These are phyloP conservation scores for Psittacus erithacus DNA, from an alignment of 2,113 vertebrate species.

Conservation along the genomic window DNA sequence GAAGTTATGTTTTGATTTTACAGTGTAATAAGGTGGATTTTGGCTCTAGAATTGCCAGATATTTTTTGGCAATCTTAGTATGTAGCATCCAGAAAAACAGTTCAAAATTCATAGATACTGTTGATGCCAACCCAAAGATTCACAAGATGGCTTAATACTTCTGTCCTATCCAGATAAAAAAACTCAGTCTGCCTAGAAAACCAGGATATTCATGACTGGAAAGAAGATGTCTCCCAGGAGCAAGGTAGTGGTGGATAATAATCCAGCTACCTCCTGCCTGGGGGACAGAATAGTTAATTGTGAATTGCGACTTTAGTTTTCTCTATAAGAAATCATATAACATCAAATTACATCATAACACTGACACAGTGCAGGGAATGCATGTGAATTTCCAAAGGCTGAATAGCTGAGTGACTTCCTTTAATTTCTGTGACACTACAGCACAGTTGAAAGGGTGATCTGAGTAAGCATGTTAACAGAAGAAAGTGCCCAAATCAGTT, in stretches of 20 bases:
- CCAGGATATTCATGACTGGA: not conserved
- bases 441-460: slow-evolving; percentile 1
- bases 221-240: not conserved
- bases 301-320: not conserved
- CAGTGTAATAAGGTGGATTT: not conserved
- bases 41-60: not conserved
- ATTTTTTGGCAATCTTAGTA: not conserved
- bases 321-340: not conserved
- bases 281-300: not conserved
- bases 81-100: not conserved
- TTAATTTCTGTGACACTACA: not conserved
- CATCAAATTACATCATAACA: not conserved
- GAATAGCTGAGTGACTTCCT: not conserved
- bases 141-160: not conserved
- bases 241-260: not conserved
- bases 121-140: not conserved
- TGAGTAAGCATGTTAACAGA: not conserved
- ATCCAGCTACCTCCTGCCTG: not conserved
- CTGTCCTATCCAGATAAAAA: not conserved
- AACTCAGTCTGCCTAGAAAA: not conserved
- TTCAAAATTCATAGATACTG: not conserved
- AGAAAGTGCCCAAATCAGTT: not conserved
- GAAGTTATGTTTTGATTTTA: not conserved
- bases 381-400: not conserved
- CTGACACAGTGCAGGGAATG: not conserved